Base-by-base conservation (phyloP, 2,888 invertebrate species). In the Hypomecis punctinalis region DNA sequence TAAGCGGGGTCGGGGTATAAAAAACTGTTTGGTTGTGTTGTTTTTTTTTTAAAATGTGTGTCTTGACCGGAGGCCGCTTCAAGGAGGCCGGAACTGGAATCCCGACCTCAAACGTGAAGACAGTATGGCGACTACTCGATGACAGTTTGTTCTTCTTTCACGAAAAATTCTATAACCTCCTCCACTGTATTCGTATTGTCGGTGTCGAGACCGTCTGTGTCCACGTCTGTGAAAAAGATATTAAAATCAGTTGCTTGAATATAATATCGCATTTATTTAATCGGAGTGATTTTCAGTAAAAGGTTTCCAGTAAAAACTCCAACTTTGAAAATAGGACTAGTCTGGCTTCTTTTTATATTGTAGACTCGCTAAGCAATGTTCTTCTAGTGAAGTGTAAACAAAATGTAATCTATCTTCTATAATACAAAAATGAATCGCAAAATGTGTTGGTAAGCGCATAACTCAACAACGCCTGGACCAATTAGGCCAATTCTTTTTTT, bases 151-250 rank as follows among this genome's bases (percentile, higher is more conserved):
- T 99, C 98, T 94, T 99, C 98, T 94, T 98, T 98, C 86, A 99
- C 95, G 94, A 99, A 97, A 96, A 99, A 98, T 96, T 99, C 99
- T 82, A 99, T 96, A 83, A 97, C 94, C 94, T 99, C 99, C 86
- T 99, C 99, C 86, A 98, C 98, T 80, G 98, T 95, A 87, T 98
- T 98, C 78, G 95, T 95, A 57, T 95, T 94, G 82, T 98, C 97
- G 58, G 96, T 96, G 85, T 97, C 97, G 76, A 98, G 91, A 85
- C 96, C 97, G 90, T 99, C 98, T n/a, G 99, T 98, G 86, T 99
- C 98, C 77, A 98, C 94, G 87, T 97, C 98, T 98, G 91, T 7
- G 92, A 56, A 71, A 75, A 81, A 79, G 74, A 79, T 69, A 66
- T 47, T 7, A 4, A 9, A 40, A 9, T 40, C 9, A 40, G 40